These are phyloP conservation scores for Xenus cinereus DNA, from an alignment of 2,113 vertebrate genomes.

Conservation along the genomic window DNA sequence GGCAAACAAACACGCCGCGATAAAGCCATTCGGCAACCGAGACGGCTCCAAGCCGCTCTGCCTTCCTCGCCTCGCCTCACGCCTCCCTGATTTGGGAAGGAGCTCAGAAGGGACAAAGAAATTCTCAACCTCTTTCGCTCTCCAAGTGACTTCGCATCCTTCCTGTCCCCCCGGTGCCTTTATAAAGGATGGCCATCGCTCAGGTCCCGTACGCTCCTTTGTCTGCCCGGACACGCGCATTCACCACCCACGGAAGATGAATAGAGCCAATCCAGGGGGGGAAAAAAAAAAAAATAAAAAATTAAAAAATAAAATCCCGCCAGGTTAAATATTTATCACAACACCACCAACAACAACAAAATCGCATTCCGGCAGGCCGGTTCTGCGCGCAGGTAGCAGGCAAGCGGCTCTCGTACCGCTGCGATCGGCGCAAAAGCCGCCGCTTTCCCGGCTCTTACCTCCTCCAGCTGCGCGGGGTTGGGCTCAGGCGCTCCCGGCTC, in stretches of 20 bases:
- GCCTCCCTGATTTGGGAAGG: constrained; percentile 32
- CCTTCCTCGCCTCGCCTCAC: background rate
- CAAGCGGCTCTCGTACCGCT: background rate
- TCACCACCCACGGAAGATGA: constrained; percentile 47
- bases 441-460: constrained; percentile 67
- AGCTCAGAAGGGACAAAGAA: constrained; percentile 45
- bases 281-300: background rate
- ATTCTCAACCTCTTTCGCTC: constrained; percentile 39
- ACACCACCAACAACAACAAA: constrained; percentile 11
- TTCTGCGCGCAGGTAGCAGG: constrained; percentile 1
- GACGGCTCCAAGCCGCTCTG: background rate
- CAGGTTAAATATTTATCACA: constrained; percentile 76
- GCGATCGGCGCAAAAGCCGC: background rate
- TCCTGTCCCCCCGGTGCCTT: constrained; percentile 36
- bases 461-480: constrained; percentile 13
- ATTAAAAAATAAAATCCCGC: background rate
- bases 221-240: constrained; percentile 65
- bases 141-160: constrained; percentile 42
- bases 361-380: background rate
- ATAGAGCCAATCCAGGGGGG: background rate
- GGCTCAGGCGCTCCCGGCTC: constrained; percentile 17
- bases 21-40: background rate
- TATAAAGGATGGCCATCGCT: constrained; percentile 26
- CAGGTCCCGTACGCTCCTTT: constrained; percentile 63
- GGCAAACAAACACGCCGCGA: background rate